Percentiles rank a stretch among this genome's conserved stretches.
These are phyloP conservation scores for Taenioides sp. DNA, from an alignment of 2,797 vertebrate species.

Conservation along the genomic window DNA sequence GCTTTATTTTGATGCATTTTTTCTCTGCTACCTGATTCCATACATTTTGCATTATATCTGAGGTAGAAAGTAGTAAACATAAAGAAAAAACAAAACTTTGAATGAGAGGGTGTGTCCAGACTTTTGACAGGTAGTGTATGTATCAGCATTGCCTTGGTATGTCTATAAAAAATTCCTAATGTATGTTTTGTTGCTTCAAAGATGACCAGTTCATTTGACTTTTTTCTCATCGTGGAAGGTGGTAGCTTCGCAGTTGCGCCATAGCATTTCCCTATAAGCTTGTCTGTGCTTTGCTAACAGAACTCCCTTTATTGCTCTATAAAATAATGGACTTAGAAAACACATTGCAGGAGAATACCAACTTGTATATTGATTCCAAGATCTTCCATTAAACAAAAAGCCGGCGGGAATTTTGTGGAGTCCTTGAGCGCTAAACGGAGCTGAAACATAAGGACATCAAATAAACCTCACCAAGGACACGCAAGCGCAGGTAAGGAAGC, in stretches of 20 bases:
- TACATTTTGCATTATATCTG: too few species aligned
- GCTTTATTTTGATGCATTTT: too few species aligned
- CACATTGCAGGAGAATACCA: background rate
- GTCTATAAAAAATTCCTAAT: too few species aligned
- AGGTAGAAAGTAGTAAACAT: too few species aligned
- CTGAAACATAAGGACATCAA: slow-evolving; percentile 58
- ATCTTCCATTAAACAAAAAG: slow-evolving; percentile 20
- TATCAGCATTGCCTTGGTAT: too few species aligned
- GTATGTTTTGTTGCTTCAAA: background rate
- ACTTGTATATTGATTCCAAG: slow-evolving; percentile 8
- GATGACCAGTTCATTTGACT: too few species aligned
- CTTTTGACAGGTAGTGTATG: too few species aligned
- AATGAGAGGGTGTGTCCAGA: too few species aligned
- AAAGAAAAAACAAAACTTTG: too few species aligned
- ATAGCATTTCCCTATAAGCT: background rate
- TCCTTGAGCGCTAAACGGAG: slow-evolving; percentile 53
- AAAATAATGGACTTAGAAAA: slow-evolving; percentile 5
- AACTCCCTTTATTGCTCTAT: slow-evolving; percentile 1
- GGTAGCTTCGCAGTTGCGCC: background rate
- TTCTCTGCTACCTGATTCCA: too few species aligned
- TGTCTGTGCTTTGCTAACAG: background rate
- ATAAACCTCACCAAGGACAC: slow-evolving; percentile 61
- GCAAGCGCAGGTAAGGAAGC: slow-evolving; percentile 53
- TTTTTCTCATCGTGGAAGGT: background rate
- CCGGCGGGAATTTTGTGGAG: slow-evolving; percentile 4